Conservation (phyloP, 2,888 invertebrate genomes). For the Caenorhabditis japonica region DNA sequence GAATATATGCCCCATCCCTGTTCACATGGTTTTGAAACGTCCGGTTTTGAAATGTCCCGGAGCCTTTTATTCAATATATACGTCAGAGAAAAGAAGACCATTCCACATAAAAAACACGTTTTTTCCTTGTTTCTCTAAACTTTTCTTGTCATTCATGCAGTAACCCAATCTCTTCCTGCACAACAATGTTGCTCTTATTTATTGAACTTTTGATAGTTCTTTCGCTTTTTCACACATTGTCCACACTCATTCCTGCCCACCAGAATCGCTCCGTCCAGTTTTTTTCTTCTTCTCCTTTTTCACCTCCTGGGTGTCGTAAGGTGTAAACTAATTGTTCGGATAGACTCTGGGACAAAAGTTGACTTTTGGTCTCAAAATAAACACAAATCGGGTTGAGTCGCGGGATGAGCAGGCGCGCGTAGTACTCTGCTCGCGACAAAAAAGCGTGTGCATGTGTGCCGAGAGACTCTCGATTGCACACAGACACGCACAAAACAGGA, state of each 20-base stretch:
- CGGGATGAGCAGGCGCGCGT: conserved; percentile 42
- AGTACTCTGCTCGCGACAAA: conserved; percentile 45
- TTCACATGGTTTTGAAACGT: no score
- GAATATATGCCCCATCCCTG: no score
- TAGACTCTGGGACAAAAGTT: conserved; percentile 25
- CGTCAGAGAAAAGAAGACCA: no score
- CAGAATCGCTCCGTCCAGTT: background rate
- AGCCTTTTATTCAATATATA: no score
- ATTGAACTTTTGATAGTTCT: conserved; percentile 16
- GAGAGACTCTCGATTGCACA: conserved; percentile 33
- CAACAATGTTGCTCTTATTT: background rate
- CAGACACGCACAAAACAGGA: conserved; percentile 41
- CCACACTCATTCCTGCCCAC: no score
- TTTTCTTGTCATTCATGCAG: background rate
- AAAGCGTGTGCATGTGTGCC: conserved; percentile 42
- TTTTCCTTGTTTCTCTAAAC: no score
- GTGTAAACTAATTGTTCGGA: conserved; percentile 35
- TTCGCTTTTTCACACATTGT: conserved; percentile 6
- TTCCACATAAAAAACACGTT: no score
- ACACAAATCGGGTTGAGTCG: conserved; percentile 15
- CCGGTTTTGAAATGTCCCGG: no score
- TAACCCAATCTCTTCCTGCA: conserved; percentile 9
- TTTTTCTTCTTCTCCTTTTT: background rate
- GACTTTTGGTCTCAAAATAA: conserved; percentile 48
- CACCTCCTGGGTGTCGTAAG: background rate